phyloP scores from a whole-genome alignment of 2,888 invertebrate genomes.

The Drosophila koepferae region DNA sequence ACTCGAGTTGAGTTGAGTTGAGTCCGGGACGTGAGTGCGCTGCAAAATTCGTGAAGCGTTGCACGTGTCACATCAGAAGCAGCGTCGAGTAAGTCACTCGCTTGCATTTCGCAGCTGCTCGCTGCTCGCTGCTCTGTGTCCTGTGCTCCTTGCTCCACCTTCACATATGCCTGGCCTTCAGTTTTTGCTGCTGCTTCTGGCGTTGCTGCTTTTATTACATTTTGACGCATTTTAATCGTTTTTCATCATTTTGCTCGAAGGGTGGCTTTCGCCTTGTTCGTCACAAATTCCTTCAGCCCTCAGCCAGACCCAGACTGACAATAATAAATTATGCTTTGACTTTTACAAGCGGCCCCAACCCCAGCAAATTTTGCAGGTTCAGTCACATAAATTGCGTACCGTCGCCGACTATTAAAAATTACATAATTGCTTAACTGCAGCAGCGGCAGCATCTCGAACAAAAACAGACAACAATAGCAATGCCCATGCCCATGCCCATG shows the following conservation, averaged over 20 bases:
- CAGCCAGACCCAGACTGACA: constrained; percentile 47
- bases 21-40: constrained; percentile 56
- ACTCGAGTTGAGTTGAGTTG: constrained; percentile 7
- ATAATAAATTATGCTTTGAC: constrained; percentile 75
- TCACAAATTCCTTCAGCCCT: constrained; percentile 35
- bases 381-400: constrained; percentile 65
- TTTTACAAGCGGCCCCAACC: constrained; percentile 55
- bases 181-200: constrained; percentile 14
- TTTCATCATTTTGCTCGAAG: constrained; percentile 51
- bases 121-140: constrained; percentile 9
- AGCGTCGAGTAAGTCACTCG: constrained; percentile 52
- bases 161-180: constrained; percentile 35
- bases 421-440: constrained; percentile 75
- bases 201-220: constrained; percentile 46
- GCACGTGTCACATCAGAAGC: constrained; percentile 61
- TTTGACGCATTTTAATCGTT: constrained; percentile 63
- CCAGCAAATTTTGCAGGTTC: neutral
- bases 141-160: constrained; percentile 20
- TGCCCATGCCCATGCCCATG: constrained; percentile 2
- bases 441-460: constrained; percentile 20
- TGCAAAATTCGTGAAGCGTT: constrained; percentile 60
- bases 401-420: constrained; percentile 72
- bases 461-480: constrained; percentile 35
- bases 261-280: constrained; percentile 39
- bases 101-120: constrained; percentile 35